phyloP scores from a whole-genome alignment of 1,140 invertebrate species.

The Aphaenogaster rudis region DNA sequence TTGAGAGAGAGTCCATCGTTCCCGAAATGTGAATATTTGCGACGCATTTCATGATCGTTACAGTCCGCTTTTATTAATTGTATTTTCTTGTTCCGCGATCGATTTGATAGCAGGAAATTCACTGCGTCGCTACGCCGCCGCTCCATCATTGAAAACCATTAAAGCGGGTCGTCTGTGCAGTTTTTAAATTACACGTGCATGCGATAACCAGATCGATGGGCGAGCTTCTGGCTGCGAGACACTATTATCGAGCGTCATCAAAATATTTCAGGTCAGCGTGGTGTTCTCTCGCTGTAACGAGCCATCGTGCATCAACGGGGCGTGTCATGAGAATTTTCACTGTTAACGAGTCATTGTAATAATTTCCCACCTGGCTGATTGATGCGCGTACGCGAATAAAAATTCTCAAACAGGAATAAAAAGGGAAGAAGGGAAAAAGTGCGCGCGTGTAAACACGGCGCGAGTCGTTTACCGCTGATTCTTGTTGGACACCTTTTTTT shows the following conservation, averaged over 20 bases:
- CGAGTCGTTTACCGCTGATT: slow-evolving; percentile 61
- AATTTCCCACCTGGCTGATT: slow-evolving; percentile 50
- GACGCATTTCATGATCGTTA: slow-evolving; percentile 59
- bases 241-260: slow-evolving; percentile 65
- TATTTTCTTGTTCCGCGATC: slow-evolving; percentile 63
- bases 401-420: slow-evolving; percentile 37
- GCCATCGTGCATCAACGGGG: slow-evolving; percentile 48
- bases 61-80: slow-evolving; percentile 50
- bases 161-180: slow-evolving; percentile 57
- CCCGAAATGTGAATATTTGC: slow-evolving; percentile 38
- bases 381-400: slow-evolving; percentile 53
- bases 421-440: background rate
- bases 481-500: slow-evolving; percentile 63
- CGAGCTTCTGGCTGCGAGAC: slow-evolving; percentile 59
- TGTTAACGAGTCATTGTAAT: slow-evolving; percentile 64
- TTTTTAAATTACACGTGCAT: slow-evolving; percentile 64
- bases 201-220: slow-evolving; percentile 62
- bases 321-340: slow-evolving; percentile 63
- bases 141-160: slow-evolving; percentile 64
- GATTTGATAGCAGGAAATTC: slow-evolving; percentile 62
- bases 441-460: slow-evolving; percentile 47
- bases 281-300: slow-evolving; percentile 55
- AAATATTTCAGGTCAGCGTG: slow-evolving; percentile 63
- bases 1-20: slow-evolving; percentile 19
- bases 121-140: slow-evolving; percentile 56